A percentile compares a stretch with the other conserved stretches of the same genome.
These are phyloP conservation scores for Perognathus longimembris DNA, from an alignment of 2,113 vertebrate species.

Conservation along the genomic window DNA sequence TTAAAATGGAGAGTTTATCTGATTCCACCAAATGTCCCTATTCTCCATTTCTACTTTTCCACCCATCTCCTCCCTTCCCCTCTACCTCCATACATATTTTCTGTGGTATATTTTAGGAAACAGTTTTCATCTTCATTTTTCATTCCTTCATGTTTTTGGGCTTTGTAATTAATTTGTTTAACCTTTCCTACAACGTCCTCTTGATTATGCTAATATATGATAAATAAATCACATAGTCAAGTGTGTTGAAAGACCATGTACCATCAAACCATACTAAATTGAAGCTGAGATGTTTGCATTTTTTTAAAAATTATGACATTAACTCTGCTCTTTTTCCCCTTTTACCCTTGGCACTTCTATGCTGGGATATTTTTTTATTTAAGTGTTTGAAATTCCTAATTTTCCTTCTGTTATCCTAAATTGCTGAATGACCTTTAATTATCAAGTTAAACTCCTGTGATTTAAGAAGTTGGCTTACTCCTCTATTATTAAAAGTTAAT, in stretches of 20 bases:
- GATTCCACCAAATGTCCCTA: constrained; percentile 1
- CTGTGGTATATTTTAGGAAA: constrained; percentile 63
- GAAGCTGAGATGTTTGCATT: not conserved
- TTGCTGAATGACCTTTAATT: constrained; percentile 14
- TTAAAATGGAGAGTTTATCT: constrained; percentile 42
- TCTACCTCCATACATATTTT: no score
- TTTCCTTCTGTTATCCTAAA: not conserved
- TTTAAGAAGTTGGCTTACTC: constrained; percentile 35
- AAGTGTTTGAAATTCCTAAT: not conserved
- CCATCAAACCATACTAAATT: constrained; percentile 49
- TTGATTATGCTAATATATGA: constrained; percentile 65
- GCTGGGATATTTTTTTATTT: not conserved
- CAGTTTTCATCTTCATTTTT: constrained; percentile 24
- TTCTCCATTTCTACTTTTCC: not conserved
- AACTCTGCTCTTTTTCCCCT: constrained; percentile 17
- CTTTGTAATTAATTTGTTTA: constrained; percentile 67
- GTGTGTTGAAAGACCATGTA: constrained; percentile 56
- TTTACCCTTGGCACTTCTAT: constrained; percentile 3
- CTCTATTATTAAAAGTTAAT: constrained; percentile 21
- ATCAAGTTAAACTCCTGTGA: not conserved
- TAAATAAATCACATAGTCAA: constrained; percentile 63
- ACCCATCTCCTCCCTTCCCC: not conserved
- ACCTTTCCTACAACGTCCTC: constrained; percentile 67
- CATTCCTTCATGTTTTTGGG: constrained; percentile 51
- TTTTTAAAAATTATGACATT: constrained; percentile 44